Conservation (phyloP, 1,140 invertebrate species). For the Glossosoma conforme region DNA sequence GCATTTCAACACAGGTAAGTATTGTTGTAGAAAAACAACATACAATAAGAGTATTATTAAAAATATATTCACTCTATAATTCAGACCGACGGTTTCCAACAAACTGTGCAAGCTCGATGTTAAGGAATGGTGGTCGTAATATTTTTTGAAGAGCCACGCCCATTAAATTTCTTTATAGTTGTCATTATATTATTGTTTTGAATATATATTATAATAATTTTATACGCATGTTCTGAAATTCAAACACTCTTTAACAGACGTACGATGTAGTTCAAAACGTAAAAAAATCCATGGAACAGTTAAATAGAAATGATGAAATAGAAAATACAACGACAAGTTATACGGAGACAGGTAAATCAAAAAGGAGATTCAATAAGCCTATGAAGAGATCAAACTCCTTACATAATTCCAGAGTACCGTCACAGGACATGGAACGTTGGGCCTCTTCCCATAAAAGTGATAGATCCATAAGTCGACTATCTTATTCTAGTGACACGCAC, state of each 20-base stretch:
- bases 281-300: constrained; percentile 23
- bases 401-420: constrained; percentile 34
- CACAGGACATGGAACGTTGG: constrained; percentile 36
- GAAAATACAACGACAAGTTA: constrained; percentile 17
- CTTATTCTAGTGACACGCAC: constrained; percentile 59
- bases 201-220: constrained; percentile 8
- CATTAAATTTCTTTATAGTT: no score
- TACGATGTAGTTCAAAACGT: constrained; percentile 37
- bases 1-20: constrained; percentile 76
- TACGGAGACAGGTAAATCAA: constrained; percentile 20
- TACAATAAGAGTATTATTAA: no score
- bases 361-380: constrained; percentile 29
- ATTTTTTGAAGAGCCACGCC: no score
- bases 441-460: constrained; percentile 35
- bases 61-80: constrained; percentile 1
- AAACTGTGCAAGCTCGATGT: no score
- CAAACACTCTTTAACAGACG: constrained; percentile 38
- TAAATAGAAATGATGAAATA: constrained; percentile 13
- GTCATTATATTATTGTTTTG: constrained; percentile 1
- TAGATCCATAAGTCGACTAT: constrained; percentile 58
- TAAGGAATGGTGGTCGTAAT: no score
- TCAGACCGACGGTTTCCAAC: no score
- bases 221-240: no score
- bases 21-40: not conserved
- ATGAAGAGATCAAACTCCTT: constrained; percentile 49